These are phyloP conservation scores for Stegodyphus dumicola DNA, from an alignment of 1,140 invertebrate genomes.

Conservation along the genomic window DNA sequence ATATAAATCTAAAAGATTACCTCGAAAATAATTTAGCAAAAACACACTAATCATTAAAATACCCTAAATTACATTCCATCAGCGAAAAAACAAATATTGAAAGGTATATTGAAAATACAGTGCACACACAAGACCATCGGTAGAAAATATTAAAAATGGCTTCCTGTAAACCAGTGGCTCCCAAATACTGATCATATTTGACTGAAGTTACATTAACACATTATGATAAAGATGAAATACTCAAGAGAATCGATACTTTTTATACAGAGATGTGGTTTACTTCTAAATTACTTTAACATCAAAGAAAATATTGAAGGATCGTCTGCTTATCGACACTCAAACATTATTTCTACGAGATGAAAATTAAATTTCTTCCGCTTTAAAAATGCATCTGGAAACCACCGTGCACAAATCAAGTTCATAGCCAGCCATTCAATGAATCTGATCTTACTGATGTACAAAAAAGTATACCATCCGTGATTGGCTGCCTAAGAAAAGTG, in stretches of 20 bases:
- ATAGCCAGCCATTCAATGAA: too few species aligned
- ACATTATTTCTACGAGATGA: too few species aligned
- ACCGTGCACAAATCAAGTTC: too few species aligned
- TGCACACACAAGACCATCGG: neutral
- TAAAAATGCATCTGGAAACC: too few species aligned
- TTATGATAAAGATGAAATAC: neutral
- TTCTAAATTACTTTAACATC: too few species aligned
- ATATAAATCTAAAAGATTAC: constrained; percentile 39
- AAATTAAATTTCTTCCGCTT: too few species aligned
- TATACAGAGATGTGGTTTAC: too few species aligned
- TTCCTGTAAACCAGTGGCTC: neutral
- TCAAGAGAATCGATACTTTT: too few species aligned
- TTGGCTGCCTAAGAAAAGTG: neutral
- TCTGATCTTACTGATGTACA: neutral
- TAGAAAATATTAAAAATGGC: neutral
- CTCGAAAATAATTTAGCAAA: constrained; percentile 28
- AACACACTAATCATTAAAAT: constrained; percentile 19
- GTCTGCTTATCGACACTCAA: too few species aligned
- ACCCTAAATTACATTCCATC: constrained; percentile 3
- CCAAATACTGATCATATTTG: neutral
- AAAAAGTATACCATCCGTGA: neutral
- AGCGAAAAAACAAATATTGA: neutral
- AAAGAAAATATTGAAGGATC: too few species aligned
- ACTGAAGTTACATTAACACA: neutral
- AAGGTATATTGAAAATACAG: neutral